Evolutionary conservation across 2,797 vertebrate genomes (phyloP), one percentile per base, ranked within the genome.

Genomic region (Sebastes alutus): DNA sequence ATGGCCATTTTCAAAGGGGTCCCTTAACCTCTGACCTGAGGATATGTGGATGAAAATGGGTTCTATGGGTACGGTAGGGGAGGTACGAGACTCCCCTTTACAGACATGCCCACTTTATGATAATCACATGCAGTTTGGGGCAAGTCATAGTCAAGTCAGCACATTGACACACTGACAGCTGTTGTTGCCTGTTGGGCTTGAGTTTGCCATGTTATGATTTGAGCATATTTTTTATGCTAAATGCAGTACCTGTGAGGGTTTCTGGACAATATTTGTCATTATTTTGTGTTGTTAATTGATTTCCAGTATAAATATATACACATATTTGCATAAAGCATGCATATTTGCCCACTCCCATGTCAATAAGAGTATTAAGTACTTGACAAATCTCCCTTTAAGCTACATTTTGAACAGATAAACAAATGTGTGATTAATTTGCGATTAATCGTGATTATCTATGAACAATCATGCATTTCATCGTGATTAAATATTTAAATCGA

Each of bases 111-210:
- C 46, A 4, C 0, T 52, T 52, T n/a, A n/a, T 52, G 46, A 52
- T 52, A n/a, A n/a, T 49, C 0, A 0, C 46, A 52, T 52, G 46
- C 2, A 4, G 46, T 52, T 52, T 52, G 46, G 46, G 46, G 18
- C 7, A n/a, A n/a, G 18, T 52, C 8, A 52, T 52, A 52, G 46
- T 52, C 18, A 52, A 52, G 18, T 52, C 46, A 52, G 46, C 46
- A 52, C 46, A 52, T 18, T 49, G 46, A 49, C 18, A 49, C 46
- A 49, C 46, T 20, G 46, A 49, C 46, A 49, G 46, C 46, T 49
- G 4, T 9, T 49, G 46, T 20, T n/a, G 46, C 7, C 46, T 52
- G 2, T 52, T 49, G 4, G 18, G 46, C 2, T 49, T 0, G 0
- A 49, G 46, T 49, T 49, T 49, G 18, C 46, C 46, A 49, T 49